Base-by-base conservation (phyloP, 2,888 invertebrate species). In the Empis livida region DNA sequence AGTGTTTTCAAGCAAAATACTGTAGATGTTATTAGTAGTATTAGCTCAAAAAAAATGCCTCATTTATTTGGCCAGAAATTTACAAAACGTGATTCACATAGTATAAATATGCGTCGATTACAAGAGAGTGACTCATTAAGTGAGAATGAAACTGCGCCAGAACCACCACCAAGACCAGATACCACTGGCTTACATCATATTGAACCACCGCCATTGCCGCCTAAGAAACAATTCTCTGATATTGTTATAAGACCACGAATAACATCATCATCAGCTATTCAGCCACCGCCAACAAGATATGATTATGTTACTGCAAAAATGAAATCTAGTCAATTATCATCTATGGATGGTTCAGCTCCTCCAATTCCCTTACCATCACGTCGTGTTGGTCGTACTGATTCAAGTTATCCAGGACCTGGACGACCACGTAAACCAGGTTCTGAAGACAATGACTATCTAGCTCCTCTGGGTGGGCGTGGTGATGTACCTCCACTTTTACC, bases 141-240 rank as follows among this genome's bases (percentile, higher is more conserved):
- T 52, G 67, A 70, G 53, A 70, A 65, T 40, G 70, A 71, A 52
- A 54, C 65, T 0, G 68, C 68, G 1, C 66, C 69, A 0, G 71
- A 71, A 49, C 68, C 68, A 14, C 70, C 71, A 15, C 71, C 71
- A 2, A 57, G 70, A 5, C 68, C 68, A 3, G 70, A 70, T 32
- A 62, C 64, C 3, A 59, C 57, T 5, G 39, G 39, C 6, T 17
- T 39, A 17, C 61, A 70, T 13, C 70, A 78, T 44, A 74, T 77
- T 8, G 81, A 82, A 59, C 84, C 84, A 4, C 84, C 84, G 2
- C 84, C 84, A 4, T 67, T 84, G 62, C 75, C 84, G 16, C 84
- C 84, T 13, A 84, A 83, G 60, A 82, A 82, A 54, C 77, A 79
- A 55, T 71, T 73, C 40, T 73, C 71, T 44, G 76, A 77, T 52